Evolutionary conservation across 2,888 invertebrate genomes (phyloP).

Genomic region (Aproaerema taeniolella): DNA sequence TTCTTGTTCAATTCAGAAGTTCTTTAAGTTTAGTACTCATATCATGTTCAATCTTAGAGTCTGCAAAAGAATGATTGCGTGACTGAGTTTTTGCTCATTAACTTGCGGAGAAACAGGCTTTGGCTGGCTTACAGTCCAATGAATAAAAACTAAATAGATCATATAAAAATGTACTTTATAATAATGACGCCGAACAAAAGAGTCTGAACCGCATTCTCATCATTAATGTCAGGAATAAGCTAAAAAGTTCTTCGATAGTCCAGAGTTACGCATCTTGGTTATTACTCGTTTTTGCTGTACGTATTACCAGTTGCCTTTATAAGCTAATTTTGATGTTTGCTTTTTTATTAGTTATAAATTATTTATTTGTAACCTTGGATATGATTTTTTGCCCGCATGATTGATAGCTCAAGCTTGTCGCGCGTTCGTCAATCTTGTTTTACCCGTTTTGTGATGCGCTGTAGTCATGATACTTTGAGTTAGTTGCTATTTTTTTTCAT

Average conservation of each 20-base stretch:
- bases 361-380: conserved; percentile 15
- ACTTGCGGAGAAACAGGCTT: conserved; percentile 29
- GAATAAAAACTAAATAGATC: conserved; percentile 40
- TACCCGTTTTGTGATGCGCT: conserved; percentile 17
- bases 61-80: conserved; percentile 13
- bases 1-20: not conserved
- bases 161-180: conserved; percentile 34
- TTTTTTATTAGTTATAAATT: conserved; percentile 17
- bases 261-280: conserved; percentile 16
- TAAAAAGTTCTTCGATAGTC: conserved; percentile 19
- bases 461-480: conserved; percentile 7
- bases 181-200: conserved; percentile 37
- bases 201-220: conserved; percentile 23
- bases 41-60: conserved; percentile 5
- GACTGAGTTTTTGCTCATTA: conserved; percentile 46
- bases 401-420: conserved; percentile 31
- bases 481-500: conserved; percentile 2
- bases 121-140: conserved; percentile 26
- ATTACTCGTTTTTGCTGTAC: conserved; percentile 20
- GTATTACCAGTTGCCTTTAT: conserved; percentile 16
- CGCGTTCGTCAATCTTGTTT: conserved; percentile 21
- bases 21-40: not conserved
- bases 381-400: conserved; percentile 19
- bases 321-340: conserved; percentile 20
- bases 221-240: conserved; percentile 25